Conservation (phyloP, 2,888 invertebrate genomes). For the Mythimna pallens region DNA sequence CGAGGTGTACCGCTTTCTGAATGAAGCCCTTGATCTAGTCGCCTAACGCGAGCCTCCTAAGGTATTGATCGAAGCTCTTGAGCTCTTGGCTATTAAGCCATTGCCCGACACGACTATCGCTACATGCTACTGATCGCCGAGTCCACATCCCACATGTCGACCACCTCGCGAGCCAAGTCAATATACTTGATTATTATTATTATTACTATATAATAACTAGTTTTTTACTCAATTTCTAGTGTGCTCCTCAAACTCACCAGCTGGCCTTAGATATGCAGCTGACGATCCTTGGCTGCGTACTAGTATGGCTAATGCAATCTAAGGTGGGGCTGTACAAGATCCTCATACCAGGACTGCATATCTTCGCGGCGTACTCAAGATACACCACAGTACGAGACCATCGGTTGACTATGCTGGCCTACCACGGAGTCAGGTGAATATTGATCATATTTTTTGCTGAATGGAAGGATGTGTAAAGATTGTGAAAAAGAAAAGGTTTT, state of each 20-base stretch:
- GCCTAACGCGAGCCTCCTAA: too few species aligned
- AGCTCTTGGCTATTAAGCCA: too few species aligned
- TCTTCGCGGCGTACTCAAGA: slow-evolving; percentile 91
- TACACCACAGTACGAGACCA: slow-evolving; percentile 91
- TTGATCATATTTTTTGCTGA: background rate
- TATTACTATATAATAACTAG: too few species aligned
- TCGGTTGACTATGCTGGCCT: slow-evolving; percentile 92
- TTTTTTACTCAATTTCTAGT: slow-evolving; percentile 84
- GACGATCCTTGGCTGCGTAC: slow-evolving; percentile 91
- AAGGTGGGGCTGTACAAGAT: slow-evolving; percentile 89
- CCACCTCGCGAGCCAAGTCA: too few species aligned
- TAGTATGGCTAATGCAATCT: slow-evolving; percentile 92
- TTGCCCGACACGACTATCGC: too few species aligned
- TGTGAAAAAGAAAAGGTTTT: background rate
- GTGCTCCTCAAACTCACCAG: slow-evolving; percentile 94
- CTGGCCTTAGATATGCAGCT: slow-evolving; percentile 94
- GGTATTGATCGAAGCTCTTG: too few species aligned
- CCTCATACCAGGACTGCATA: slow-evolving; percentile 89
- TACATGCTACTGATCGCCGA: too few species aligned
- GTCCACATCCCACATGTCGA: too few species aligned
- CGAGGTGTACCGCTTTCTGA: too few species aligned
- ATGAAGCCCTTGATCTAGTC: too few species aligned
- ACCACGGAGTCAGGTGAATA: slow-evolving; percentile 92
- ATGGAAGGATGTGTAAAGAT: background rate
- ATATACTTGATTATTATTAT: too few species aligned